Conservation (phyloP, 2,797 vertebrate species). For the Gouania willdenowi region DNA sequence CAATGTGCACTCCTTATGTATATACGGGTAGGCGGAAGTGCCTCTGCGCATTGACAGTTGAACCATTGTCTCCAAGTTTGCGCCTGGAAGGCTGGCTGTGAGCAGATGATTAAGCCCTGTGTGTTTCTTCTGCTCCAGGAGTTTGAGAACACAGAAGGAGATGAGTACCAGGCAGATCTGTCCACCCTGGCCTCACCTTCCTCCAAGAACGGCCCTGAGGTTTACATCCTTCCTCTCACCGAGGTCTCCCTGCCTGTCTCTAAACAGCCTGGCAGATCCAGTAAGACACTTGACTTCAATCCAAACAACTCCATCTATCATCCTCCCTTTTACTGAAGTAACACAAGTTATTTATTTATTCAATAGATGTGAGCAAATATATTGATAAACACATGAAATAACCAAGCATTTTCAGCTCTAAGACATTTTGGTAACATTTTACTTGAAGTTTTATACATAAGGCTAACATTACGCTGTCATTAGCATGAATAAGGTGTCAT, state of each 20-base stretch:
- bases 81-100: constrained; percentile 13
- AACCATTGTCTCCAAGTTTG: constrained; percentile 51
- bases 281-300: constrained; percentile 71
- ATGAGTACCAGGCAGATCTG: constrained; percentile 85
- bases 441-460: no score
- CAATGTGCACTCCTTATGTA: constrained; percentile 51
- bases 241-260: constrained; percentile 93
- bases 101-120: constrained; percentile 52
- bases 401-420: no score
- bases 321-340: no score
- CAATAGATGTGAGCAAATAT: no score
- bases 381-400: no score
- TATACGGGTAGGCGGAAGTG: constrained; percentile 43
- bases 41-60: constrained; percentile 44
- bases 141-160: constrained; percentile 92
- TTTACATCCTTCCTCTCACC: constrained; percentile 94
- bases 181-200: constrained; percentile 85
- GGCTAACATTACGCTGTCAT: no score
- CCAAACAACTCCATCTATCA: background rate
- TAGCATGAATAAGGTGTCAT: no score
- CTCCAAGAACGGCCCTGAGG: constrained; percentile 86
- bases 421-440: no score
- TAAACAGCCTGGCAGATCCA: constrained; percentile 92
- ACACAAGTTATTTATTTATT: no score
- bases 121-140: constrained; percentile 77